Base-by-base conservation (phyloP, 1,140 invertebrate species). In the Trichonephila inaurata region DNA sequence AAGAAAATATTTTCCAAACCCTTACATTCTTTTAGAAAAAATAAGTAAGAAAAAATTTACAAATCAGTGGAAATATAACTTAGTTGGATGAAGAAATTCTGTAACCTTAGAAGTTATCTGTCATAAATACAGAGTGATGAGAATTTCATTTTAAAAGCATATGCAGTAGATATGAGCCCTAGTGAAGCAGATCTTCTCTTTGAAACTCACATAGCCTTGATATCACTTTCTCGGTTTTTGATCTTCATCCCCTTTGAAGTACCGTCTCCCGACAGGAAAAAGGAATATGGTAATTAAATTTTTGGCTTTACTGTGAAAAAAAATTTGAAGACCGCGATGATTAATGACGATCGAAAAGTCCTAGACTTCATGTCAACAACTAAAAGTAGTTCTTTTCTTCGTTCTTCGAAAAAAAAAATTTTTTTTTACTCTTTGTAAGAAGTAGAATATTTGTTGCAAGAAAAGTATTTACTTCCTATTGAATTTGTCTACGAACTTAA, bases 211-310 rank as follows among this genome's bases (percentile, higher is more conserved):
- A 24, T 85, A 61, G 44, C 83, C 44, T 85, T 85, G 83, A 85
- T 85, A 85, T 85, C 83, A 85, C 83, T 85, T 85, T 60, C 64
- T 72, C 88, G 88, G 64, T 77, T 69, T 72, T 72, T 89, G 88
- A 89, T 89, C 88, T 89, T 72, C 66, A 51, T 89, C 33, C 40
- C 24, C 3, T 62, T 62, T 51, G 18, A 72, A 89, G 88, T 72
- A n/a, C 88, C 88, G 16, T 69, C 44, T 14, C 62, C 24, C 33
- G 8, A 61, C 64, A 77, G 66, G 40, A 72, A 89, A 61, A 72
- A 89, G 62, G 62, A 60, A 89, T 72, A 89, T 89, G 88, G 64
- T 89, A 89, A 89, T 89, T 89, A 89, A 89, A 89, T 89, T 89
- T 89, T 89, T 89, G 66, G 69, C 88, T 89, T 89, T 77, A 33